phyloP scores from a whole-genome alignment of 2,888 invertebrate genomes.

The Campopleginae sp. region DNA sequence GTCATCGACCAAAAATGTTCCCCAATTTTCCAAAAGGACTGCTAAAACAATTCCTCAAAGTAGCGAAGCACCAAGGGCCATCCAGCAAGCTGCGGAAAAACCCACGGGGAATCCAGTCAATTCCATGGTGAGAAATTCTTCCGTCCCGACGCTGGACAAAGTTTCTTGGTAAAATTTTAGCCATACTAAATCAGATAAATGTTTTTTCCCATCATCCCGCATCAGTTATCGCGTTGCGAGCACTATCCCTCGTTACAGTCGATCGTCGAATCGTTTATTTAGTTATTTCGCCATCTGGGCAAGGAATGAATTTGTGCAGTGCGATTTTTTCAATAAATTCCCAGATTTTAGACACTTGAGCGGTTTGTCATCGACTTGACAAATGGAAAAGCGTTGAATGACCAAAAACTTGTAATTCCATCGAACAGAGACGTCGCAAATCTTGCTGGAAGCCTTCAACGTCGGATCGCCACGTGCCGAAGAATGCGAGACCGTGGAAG shows the following conservation, averaged over 20 bases:
- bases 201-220: not conserved
- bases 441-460: constrained; percentile 35
- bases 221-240: not conserved
- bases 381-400: not conserved
- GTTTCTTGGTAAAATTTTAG: constrained; percentile 51
- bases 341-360: not conserved
- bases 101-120: constrained; percentile 8
- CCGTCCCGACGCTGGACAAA: constrained; percentile 48
- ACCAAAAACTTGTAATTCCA: not conserved
- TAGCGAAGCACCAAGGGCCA: constrained; percentile 10
- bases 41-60: not conserved
- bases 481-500: constrained; percentile 24
- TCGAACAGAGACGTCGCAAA: constrained; percentile 42
- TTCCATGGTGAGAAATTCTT: constrained; percentile 55
- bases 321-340: not conserved
- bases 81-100: constrained; percentile 21
- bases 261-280: no score
- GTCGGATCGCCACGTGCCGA: not conserved
- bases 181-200: constrained; percentile 23
- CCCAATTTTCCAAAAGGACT: not conserved
- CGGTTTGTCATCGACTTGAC: not conserved
- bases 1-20: not conserved
- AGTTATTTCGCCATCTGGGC: no score
- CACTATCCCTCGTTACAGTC: not conserved
- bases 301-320: no score